Evolutionary conservation across 2,797 vertebrate species (phyloP).

Genomic region (Perodicticus potto): DNA sequence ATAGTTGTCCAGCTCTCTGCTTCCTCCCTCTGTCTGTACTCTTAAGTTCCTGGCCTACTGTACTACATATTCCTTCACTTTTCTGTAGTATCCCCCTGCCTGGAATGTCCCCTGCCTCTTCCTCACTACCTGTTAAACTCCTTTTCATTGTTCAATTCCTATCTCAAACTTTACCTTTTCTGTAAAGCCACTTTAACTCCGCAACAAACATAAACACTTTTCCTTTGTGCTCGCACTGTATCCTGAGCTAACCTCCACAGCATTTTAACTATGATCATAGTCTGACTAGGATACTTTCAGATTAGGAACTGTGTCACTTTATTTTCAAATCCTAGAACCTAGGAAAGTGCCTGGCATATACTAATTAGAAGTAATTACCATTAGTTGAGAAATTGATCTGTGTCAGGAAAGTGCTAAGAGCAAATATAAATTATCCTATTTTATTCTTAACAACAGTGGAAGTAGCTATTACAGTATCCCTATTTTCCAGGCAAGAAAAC

Average conservation of each 20-base stretch:
- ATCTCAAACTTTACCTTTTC: slow-evolving; percentile 26
- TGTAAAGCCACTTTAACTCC: not conserved
- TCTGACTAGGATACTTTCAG: slow-evolving; percentile 4
- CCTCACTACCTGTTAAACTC: not conserved
- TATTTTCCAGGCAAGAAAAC: slow-evolving; percentile 32
- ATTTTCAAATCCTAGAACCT: slow-evolving; percentile 36
- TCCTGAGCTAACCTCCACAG: not conserved
- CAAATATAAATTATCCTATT: not conserved
- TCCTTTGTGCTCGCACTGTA: not conserved
- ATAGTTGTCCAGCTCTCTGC: not conserved
- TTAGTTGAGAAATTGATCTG: slow-evolving; percentile 50
- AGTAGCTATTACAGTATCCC: not conserved
- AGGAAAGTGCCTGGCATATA: not conserved
- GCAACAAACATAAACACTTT: not conserved
- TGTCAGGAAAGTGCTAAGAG: not conserved
- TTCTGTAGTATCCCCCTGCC: not conserved
- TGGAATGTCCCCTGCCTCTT: not conserved
- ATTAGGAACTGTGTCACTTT: slow-evolving; percentile 22
- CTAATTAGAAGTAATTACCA: slow-evolving; percentile 24
- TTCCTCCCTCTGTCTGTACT: not conserved
- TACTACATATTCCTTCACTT: not conserved
- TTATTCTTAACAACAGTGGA: not conserved
- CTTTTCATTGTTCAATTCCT: not conserved
- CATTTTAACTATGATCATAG: not conserved
- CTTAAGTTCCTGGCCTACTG: not conserved